Conservation (phyloP, 2,113 vertebrate genomes). For the Anolis carolinensis region DNA sequence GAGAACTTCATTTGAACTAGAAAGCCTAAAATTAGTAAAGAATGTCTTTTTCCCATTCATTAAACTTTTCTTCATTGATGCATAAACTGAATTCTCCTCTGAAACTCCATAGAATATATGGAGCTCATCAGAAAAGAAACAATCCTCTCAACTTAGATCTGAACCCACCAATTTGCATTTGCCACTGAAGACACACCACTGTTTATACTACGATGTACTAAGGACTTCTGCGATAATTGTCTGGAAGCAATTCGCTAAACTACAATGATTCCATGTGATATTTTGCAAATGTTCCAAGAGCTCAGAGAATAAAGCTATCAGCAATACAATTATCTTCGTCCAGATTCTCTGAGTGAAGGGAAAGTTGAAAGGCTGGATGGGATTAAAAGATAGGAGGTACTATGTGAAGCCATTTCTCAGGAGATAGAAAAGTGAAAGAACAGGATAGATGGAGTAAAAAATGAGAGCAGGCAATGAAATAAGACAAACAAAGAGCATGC, state of each 20-base stretch:
- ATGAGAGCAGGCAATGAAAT: not conserved
- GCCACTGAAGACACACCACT: not conserved
- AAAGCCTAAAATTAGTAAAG: constrained; percentile 62
- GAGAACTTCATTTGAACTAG: constrained; percentile 42
- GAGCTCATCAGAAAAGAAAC: constrained; percentile 53
- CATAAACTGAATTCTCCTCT: constrained; percentile 68
- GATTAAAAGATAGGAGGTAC: not conserved
- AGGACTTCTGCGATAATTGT: not conserved
- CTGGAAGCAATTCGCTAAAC: not conserved
- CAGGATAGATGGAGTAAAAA: not conserved
- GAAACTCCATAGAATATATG: constrained; percentile 53
- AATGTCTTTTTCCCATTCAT: constrained; percentile 68
- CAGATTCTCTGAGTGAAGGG: not conserved
- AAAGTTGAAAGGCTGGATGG: not conserved
- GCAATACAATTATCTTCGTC: not conserved
- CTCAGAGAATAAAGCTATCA: not conserved
- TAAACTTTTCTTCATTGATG: constrained; percentile 63
- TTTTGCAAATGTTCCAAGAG: not conserved
- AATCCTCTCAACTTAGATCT: constrained; percentile 51
- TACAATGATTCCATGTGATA: not conserved
- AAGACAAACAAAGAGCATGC: not conserved
- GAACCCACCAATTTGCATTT: constrained; percentile 3
- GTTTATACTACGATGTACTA: not conserved
- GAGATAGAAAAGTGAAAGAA: not conserved
- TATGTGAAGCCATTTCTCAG: not conserved